A percentile compares a stretch with the other conserved stretches of the same genome.
Conservation (phyloP, 64 coral and sea anemone genomes). For the Montipora capricornis region DNA sequence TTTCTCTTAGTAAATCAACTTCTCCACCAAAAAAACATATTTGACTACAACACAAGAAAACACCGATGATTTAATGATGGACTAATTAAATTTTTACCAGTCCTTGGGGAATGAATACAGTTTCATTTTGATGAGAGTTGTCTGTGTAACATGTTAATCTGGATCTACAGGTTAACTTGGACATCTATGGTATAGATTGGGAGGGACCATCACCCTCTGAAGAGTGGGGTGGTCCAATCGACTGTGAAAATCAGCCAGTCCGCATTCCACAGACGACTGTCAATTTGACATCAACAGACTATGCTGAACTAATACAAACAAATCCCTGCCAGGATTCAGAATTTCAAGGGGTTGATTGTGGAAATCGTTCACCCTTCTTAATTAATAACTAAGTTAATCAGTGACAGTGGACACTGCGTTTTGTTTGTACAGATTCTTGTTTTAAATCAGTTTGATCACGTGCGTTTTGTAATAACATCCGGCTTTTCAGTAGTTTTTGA, state of each 20-base stretch:
- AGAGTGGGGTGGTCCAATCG: background rate
- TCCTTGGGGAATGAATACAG: background rate
- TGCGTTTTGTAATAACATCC: too few relatives aligned
- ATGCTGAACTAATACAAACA: background rate
- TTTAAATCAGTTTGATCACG: too few relatives aligned
- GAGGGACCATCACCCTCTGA: constrained; percentile 10
- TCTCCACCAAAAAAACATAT: too few relatives aligned
- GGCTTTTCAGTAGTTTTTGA: too few relatives aligned
- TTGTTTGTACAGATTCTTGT: too few relatives aligned
- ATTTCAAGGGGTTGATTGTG: constrained; percentile 2
- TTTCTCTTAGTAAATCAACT: too few relatives aligned
- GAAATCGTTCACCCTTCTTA: background rate
- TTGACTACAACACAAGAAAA: too few relatives aligned
- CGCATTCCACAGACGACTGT: constrained; percentile 11
- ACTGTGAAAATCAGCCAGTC: constrained; percentile 14
- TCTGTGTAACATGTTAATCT: background rate
- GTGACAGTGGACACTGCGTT: too few relatives aligned
- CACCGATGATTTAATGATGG: too few relatives aligned
- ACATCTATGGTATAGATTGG: constrained; percentile 43
- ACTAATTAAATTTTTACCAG: too few relatives aligned
- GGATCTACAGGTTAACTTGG: background rate
- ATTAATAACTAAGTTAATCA: too few relatives aligned
- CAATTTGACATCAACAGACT: background rate
- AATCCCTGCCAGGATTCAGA: constrained; percentile 28
- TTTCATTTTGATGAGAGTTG: background rate